Evolutionary conservation across 2,113 vertebrate species (phyloP).

Genomic region (Patagioenas fasciata): DNA sequence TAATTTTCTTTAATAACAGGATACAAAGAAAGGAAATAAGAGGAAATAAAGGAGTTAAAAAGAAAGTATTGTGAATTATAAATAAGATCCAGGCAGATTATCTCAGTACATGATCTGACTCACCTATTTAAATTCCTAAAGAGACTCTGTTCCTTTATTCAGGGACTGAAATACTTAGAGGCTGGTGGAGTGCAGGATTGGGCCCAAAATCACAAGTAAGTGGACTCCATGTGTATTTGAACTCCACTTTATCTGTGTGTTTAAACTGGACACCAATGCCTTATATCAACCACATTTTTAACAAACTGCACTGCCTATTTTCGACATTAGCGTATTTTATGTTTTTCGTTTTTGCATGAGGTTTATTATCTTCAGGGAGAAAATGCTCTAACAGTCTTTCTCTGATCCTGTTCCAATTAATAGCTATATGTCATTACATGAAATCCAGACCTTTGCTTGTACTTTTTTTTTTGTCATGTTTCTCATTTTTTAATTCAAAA

Average conservation of each 20-base stretch:
- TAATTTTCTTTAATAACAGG: background rate
- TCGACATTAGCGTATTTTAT: fast-evolving
- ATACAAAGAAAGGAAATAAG: background rate
- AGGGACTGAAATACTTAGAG: background rate
- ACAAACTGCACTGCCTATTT: background rate
- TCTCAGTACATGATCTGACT: background rate
- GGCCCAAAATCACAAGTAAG: background rate
- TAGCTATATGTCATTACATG: fast-evolving
- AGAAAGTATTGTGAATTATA: background rate
- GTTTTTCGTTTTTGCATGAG: background rate
- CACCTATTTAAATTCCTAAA: background rate
- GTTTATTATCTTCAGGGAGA: fast-evolving
- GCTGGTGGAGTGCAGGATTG: background rate
- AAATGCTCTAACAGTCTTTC: background rate
- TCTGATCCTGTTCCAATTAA: background rate
- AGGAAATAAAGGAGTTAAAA: background rate
- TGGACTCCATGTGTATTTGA: background rate
- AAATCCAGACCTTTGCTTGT: background rate
- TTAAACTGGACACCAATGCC: background rate
- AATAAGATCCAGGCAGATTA: background rate
- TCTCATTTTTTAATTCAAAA: background rate
- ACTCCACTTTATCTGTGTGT: background rate
- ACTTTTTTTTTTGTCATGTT: fast-evolving
- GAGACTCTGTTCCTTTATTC: background rate
- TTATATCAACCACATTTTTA: background rate